Conservation (phyloP, 2,113 vertebrate species). For the Caloenas nicobarica region DNA sequence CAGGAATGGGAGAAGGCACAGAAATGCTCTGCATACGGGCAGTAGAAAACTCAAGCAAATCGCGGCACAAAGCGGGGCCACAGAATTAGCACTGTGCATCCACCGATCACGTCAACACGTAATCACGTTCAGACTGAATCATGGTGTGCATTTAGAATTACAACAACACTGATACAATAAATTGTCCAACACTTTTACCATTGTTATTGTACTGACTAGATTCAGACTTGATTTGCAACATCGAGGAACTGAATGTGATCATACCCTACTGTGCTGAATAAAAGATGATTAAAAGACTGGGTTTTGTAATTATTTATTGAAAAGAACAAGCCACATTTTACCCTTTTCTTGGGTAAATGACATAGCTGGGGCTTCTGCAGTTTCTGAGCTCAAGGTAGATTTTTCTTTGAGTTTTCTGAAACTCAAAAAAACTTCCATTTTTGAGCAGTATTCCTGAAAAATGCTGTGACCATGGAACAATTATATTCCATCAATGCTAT, state of each 20-base stretch:
- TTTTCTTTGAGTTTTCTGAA: not conserved
- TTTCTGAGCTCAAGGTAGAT: not conserved
- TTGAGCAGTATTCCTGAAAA: not conserved
- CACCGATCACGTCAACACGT: too few relatives aligned
- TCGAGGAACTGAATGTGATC: not conserved
- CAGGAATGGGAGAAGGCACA: too few relatives aligned
- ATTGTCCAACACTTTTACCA: not conserved
- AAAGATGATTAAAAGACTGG: not conserved
- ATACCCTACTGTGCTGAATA: not conserved
- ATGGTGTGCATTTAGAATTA: not conserved
- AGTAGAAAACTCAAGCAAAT: too few relatives aligned
- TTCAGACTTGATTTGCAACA: not conserved
- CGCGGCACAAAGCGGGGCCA: too few relatives aligned
- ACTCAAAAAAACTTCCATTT: not conserved
- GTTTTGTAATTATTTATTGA: not conserved
- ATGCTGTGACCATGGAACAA: not conserved
- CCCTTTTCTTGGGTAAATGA: not conserved
- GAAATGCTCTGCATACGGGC: too few relatives aligned
- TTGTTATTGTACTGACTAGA: not conserved
- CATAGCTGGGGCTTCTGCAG: not conserved
- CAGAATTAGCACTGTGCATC: too few relatives aligned
- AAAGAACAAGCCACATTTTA: not conserved
- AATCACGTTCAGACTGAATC: not conserved
- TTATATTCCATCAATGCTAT: not conserved
- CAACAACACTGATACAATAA: not conserved